Evolutionary conservation across 2,797 vertebrate genomes (phyloP).

Genomic region (Diplodus puntazzo): DNA sequence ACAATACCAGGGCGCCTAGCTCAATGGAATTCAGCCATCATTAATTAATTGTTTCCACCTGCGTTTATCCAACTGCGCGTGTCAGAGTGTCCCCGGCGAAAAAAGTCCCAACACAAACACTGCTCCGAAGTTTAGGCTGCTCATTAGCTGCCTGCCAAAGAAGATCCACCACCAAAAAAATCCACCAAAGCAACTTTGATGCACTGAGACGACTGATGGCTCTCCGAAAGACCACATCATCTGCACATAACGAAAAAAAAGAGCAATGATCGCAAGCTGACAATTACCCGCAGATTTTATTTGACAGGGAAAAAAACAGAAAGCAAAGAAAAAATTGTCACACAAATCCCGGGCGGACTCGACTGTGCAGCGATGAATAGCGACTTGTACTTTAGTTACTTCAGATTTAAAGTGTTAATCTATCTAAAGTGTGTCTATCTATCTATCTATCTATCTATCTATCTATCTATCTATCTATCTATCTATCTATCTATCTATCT

Average conservation of each 20-base stretch:
- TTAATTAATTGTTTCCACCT: background rate
- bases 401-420: background rate
- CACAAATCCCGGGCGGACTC: background rate
- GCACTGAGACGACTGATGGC: conserved; percentile 4
- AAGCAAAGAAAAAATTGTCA: background rate
- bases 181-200: background rate
- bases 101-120: background rate
- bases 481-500: no score
- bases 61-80: background rate
- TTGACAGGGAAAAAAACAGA: background rate
- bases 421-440: no score
- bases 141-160: conserved; percentile 3
- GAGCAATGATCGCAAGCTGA: background rate
- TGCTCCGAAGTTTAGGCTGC: background rate
- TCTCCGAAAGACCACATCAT: background rate
- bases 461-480: no score
- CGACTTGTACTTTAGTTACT: background rate
- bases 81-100: background rate
- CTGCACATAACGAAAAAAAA: background rate
- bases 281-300: background rate
- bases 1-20: background rate
- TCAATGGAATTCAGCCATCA: background rate
- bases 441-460: no score
- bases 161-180: conserved; percentile 8
- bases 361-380: conserved; percentile 5